Evolutionary conservation across 2,888 invertebrate genomes (phyloP), one percentile per base, ranked within the genome.

Genomic region (Electrophaes corylata): DNA sequence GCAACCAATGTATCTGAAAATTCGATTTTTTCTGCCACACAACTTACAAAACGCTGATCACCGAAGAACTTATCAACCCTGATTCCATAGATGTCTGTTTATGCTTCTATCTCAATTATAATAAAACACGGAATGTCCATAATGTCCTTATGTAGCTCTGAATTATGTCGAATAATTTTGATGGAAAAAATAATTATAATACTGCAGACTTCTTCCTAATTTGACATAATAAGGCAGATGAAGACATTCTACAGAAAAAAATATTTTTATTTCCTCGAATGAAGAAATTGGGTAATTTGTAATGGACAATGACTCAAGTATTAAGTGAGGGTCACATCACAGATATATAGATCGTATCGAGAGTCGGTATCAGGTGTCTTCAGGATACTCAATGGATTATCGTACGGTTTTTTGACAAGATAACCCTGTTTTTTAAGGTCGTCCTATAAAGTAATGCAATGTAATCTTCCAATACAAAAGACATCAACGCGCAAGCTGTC

Each of bases 181-280:
- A 29, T 29, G n/a, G n/a, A n/a, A n/a, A 10, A 29, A 29, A 29
- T 46, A 46, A 65, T 69, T 57, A 62, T 59, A 59, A 63, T 56
- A 48, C 50, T 56, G 51, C 59, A 67, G 60, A 69, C 57, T 60
- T 53, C 67, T 66, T 69, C 26, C 26, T 29, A 6, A 26, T 26
- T 26, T 26, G 26, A 6, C 57, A 62, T 67, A 69, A 64, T 65
- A 35, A 65, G 55, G 23, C 47, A 54, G 44, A 56, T 65, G 57
- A 59, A 53, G 51, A 51, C 46, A 49, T 60, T 60, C 16, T 33
- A 10, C 41, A 41, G 20, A 33, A 20, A n/a, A n/a, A 20, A 19
- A 14, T 16, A 40, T 55, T 43, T 20, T 2, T 26, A 23, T 31
- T 43, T 49, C 49, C 16, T 56, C 20, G 55, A 49, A 41, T 26